phyloP scores from a whole-genome alignment of 2,113 vertebrate genomes.

The Equus quagga region DNA sequence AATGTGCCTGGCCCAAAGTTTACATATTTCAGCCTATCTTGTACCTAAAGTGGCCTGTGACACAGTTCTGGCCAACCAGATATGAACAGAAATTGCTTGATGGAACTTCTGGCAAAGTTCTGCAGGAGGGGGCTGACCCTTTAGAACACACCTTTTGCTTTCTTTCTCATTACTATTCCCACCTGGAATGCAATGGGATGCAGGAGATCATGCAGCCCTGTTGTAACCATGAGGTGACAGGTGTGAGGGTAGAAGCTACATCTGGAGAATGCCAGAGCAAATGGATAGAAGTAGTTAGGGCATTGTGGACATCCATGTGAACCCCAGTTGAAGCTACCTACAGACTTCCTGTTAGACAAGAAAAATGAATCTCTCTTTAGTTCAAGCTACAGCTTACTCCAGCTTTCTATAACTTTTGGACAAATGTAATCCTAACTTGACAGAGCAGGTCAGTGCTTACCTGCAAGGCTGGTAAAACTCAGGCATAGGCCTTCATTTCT shows the following conservation, averaged over 20 bases:
- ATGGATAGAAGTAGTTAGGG: background rate
- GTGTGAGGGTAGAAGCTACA: background rate
- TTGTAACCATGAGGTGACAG: background rate
- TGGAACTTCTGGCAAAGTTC: background rate
- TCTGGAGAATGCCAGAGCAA: background rate
- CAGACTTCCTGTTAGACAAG: background rate
- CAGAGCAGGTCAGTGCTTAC: fast-evolving
- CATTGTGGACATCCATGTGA: fast-evolving
- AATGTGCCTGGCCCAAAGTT: background rate
- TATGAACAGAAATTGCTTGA: background rate
- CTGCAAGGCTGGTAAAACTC: background rate
- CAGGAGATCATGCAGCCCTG: background rate
- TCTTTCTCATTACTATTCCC: background rate
- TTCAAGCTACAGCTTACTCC: background rate
- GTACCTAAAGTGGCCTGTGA: fast-evolving
- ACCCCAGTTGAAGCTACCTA: too few species aligned
- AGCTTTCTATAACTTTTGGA: background rate
- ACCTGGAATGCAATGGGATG: background rate
- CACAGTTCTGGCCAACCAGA: background rate
- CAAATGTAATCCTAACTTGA: background rate
- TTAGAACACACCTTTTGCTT: background rate
- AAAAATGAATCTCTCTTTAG: background rate
- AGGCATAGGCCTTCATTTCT: fast-evolving
- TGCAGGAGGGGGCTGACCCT: background rate
- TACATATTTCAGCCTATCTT: fast-evolving